A percentile compares a stretch with the other conserved stretches of the same genome.
phyloP scores from a whole-genome alignment of 2,888 invertebrate species.

The Liopterus haemorrhoidalis region DNA sequence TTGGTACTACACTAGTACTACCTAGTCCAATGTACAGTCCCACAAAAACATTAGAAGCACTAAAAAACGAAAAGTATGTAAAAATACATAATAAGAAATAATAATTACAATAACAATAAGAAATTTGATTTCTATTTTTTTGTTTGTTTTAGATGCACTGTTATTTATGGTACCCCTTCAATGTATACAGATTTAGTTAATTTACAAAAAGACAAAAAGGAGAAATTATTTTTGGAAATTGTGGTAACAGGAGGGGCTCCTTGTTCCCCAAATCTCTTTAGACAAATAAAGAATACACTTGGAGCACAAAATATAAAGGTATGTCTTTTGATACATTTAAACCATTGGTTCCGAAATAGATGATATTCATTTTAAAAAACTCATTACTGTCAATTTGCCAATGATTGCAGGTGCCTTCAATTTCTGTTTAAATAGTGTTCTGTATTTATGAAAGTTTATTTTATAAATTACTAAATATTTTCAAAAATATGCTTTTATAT shows the following conservation, averaged over 20 bases:
- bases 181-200: conserved; percentile 75
- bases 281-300: conserved; percentile 48
- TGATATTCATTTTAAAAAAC: too few species aligned
- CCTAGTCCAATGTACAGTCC: conserved; percentile 58
- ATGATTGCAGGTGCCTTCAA: too few species aligned
- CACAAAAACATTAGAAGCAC: conserved; percentile 55
- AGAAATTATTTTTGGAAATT: conserved; percentile 48
- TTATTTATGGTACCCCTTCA: conserved; percentile 74
- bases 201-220: conserved; percentile 45
- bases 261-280: conserved; percentile 57
- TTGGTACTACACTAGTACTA: conserved; percentile 58
- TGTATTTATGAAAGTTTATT: too few species aligned
- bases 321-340: too few species aligned
- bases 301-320: conserved; percentile 50
- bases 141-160: conserved; percentile 55
- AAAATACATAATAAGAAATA: too few species aligned
- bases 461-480: too few species aligned
- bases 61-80: conserved; percentile 59
- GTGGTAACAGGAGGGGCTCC: conserved; percentile 70
- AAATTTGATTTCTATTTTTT: too few species aligned
- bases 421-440: too few species aligned
- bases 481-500: too few species aligned
- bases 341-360: too few species aligned
- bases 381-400: too few species aligned
- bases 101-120: too few species aligned